phyloP scores from a whole-genome alignment of 2,888 invertebrate genomes.

The Cotesia congregata region DNA sequence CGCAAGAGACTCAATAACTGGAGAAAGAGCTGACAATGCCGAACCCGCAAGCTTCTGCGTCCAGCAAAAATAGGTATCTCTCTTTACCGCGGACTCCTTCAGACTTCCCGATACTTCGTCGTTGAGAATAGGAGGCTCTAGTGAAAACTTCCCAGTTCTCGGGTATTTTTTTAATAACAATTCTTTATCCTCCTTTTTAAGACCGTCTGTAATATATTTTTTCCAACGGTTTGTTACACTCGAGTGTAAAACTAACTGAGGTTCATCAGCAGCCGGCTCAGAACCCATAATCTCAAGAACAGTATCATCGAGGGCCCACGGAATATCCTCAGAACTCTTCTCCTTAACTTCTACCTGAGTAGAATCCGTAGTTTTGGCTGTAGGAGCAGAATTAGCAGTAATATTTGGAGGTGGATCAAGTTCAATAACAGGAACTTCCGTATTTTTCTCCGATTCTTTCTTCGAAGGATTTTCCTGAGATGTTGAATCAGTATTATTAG shows the following conservation, averaged over 20 bases:
- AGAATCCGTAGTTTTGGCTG: not conserved
- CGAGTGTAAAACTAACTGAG: conserved; percentile 19
- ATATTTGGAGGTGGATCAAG: not conserved
- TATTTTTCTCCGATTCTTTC: not conserved
- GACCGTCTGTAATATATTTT: conserved; percentile 30
- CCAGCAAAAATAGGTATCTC: conserved; percentile 40
- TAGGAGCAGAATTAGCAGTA: not conserved
- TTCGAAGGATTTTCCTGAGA: not conserved
- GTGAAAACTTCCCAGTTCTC: conserved; percentile 2
- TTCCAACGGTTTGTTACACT: conserved; percentile 30
- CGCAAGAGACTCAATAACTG: conserved; percentile 15
- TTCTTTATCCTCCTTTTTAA: conserved; percentile 16
- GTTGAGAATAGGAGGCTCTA: conserved; percentile 12
- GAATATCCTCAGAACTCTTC: not conserved
- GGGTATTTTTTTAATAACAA: not conserved
- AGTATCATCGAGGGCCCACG: conserved; percentile 22
- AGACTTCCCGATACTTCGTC: conserved; percentile 8
- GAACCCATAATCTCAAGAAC: conserved; percentile 23
- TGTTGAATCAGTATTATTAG: not conserved
- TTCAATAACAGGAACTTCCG: not conserved
- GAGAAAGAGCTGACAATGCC: conserved; percentile 11
- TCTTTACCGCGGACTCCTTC: conserved; percentile 2
- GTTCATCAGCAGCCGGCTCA: conserved; percentile 14
- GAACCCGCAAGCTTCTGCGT: conserved; percentile 44
- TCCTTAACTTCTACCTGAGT: not conserved